phyloP scores from a whole-genome alignment of 2,113 vertebrate genomes.

The Sinocyclocheilus anshuiensis region DNA sequence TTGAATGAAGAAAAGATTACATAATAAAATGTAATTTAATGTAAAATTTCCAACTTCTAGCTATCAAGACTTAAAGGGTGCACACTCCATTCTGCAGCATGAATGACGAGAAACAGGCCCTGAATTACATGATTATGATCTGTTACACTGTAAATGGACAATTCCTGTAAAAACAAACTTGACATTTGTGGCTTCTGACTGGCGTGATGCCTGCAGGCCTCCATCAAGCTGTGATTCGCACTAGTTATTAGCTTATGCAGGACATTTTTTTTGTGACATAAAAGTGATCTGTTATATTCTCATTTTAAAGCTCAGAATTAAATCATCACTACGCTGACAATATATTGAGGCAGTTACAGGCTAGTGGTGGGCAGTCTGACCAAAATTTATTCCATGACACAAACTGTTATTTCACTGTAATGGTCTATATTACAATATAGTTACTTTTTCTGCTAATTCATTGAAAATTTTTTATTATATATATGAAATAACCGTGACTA shows the following conservation, averaged over 20 bases:
- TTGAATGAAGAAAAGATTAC: too few relatives aligned
- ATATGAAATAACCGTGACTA: background rate
- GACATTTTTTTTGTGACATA: background rate
- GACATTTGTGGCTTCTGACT: conserved; percentile 1
- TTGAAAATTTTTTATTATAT: too few relatives aligned
- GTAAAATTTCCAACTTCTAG: background rate
- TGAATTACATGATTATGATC: conserved; percentile 4
- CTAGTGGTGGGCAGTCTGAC: background rate
- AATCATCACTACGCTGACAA: background rate
- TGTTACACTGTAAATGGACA: conserved; percentile 7
- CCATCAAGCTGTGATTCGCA: conserved; percentile 4
- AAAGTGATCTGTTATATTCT: background rate
- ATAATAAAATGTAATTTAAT: too few relatives aligned
- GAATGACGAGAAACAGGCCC: background rate
- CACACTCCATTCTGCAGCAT: background rate
- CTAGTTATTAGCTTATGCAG: background rate
- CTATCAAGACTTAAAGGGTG: background rate
- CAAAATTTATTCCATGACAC: background rate
- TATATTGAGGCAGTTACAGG: background rate
- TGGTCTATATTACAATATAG: background rate
- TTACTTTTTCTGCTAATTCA: background rate
- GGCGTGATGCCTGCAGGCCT: background rate
- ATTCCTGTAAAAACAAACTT: conserved; percentile 30
- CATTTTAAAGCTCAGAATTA: background rate
- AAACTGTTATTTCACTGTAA: background rate